Base-by-base conservation (phyloP, 2,888 invertebrate genomes). In the Hirtodrosophila trivittata region DNA sequence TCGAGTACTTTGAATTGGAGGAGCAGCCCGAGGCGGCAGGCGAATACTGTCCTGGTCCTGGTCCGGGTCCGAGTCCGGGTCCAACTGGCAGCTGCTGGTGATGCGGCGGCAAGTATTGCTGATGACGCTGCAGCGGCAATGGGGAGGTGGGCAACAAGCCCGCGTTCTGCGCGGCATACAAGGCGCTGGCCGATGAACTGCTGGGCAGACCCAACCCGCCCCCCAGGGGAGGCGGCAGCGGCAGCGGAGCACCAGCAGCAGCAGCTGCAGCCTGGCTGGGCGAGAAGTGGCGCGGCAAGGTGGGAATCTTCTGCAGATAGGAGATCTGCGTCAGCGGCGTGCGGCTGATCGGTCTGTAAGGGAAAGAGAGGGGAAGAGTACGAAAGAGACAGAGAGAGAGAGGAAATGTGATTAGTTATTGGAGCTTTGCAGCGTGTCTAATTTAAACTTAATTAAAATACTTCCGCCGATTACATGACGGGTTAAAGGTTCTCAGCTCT, bases 281-380 rank as follows among this genome's bases (percentile, higher is more conserved):
- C 42, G 89, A 90, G 70, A 90, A 90, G 77, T 89, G 89, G 55
- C 89, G 87, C 62, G 89, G 89, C 66, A 89, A 67, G 28, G 89
- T 89, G 33, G 90, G 89, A 45, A 89, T 90, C 77, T 89, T 89
- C 68, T 89, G 89, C 46, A 90, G 85, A 76, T 89, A 90, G 13
- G 89, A 89, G 60, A 89, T 88, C 75, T 89, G 89, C 75, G 88
- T 88, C 39, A 89, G 77, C 51, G 89, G 89, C 49, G 89, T 89
- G 47, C 89, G 89, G 70, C 89, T 90, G 77, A 89, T 89, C 75
- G 89, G 89, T 74, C 89, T 89, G 82, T 18, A 86, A 84, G 43
- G 37, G 45, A 51, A 2, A 46, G 43, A 35, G 18, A 55, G 8
- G 7, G 35, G 16, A 26, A 50, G 42, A 54, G 12, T 38, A 1